These are phyloP conservation scores for Limnothrissa miodon DNA, from an alignment of 2,113 vertebrate species.

Conservation along the genomic window DNA sequence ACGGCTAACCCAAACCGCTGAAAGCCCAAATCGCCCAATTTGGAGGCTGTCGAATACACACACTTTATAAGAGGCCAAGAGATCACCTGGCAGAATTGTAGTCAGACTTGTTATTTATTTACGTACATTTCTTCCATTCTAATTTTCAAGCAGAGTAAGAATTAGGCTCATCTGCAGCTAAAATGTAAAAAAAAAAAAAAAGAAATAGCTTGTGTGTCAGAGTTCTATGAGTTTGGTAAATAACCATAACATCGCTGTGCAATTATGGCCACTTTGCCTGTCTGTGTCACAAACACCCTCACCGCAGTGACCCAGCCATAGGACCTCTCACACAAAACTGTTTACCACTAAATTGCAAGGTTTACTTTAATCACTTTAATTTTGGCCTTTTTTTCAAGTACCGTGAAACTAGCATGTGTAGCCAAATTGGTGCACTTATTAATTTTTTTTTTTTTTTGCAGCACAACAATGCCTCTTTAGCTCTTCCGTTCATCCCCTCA, in stretches of 20 bases:
- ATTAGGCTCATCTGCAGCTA: constrained; percentile 69
- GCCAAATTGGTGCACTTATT: background rate
- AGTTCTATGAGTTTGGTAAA: constrained; percentile 55
- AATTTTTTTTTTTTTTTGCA: background rate
- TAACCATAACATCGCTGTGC: constrained; percentile 56
- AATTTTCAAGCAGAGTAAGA: constrained; percentile 61
- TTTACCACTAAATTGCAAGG: constrained; percentile 1
- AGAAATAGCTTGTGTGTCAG: background rate
- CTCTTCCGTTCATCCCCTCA: background rate
- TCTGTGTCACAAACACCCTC: constrained; percentile 21
- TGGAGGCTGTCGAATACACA: constrained; percentile 80
- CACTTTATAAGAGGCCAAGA: constrained; percentile 62
- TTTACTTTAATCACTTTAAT: background rate
- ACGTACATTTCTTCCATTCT: constrained; percentile 52
- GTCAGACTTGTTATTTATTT: constrained; percentile 58
- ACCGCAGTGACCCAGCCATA: background rate
- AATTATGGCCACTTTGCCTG: constrained; percentile 23
- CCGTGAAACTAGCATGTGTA: background rate
- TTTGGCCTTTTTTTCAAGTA: background rate
- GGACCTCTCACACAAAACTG: constrained; percentile 7
- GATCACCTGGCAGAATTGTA: constrained; percentile 45
- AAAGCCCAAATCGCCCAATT: constrained; percentile 58
- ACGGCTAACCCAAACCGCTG: constrained; percentile 58
- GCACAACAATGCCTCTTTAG: background rate
- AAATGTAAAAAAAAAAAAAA: constrained; percentile 33